phyloP scores from a whole-genome alignment of 2,797 vertebrate species.

The Galago senegalensis region DNA sequence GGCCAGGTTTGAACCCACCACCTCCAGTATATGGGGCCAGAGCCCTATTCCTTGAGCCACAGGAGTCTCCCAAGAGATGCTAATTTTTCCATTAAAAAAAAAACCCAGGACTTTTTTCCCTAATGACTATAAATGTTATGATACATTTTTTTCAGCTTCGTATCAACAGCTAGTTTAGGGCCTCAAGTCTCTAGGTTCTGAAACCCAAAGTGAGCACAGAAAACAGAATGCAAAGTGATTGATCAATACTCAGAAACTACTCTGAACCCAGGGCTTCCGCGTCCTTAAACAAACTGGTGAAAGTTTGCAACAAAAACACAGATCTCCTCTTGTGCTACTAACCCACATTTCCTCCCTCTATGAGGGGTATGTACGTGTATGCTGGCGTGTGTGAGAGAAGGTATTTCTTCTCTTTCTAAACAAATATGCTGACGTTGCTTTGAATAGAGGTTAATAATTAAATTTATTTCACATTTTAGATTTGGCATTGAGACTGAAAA shows the following conservation, averaged over 20 bases:
- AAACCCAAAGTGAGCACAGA: neutral
- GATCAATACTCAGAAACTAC: neutral
- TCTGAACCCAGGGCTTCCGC: neutral
- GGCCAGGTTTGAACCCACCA: no score
- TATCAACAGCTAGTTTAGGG: neutral
- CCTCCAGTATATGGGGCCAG: no score
- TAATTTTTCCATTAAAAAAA: neutral
- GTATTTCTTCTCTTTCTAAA: conserved; percentile 17
- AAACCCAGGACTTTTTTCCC: neutral
- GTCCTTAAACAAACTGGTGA: neutral
- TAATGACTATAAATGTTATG: neutral
- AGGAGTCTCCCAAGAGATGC: neutral
- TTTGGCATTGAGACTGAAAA: conserved; percentile 9
- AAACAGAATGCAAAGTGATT: neutral
- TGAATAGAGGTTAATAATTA: conserved; percentile 9
- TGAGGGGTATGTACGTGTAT: neutral
- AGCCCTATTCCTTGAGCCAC: no score
- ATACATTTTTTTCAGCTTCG: neutral
- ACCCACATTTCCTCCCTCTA: neutral
- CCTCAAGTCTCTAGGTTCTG: conserved; percentile 22
- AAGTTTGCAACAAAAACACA: neutral
- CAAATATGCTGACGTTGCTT: neutral
- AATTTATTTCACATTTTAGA: conserved; percentile 55
- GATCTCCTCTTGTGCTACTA: neutral
- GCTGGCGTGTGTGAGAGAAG: neutral